Evolutionary conservation across 1,140 invertebrate species (phyloP).

Genomic region (Zaprionus capensis): DNA sequence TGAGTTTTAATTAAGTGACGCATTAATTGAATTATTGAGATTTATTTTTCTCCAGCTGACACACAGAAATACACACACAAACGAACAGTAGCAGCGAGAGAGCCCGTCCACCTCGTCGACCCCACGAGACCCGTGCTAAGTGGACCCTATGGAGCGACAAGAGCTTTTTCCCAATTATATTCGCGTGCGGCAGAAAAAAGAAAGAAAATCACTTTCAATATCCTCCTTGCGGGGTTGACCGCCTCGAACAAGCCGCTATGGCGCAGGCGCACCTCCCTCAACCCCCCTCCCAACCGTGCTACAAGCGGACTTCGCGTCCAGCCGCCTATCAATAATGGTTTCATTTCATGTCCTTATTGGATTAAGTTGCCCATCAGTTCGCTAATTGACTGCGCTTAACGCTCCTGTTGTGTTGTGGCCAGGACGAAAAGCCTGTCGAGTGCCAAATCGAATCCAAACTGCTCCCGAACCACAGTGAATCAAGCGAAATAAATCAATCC

Average conservation of each 20-base stretch:
- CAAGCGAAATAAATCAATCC: background rate
- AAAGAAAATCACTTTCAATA: slow-evolving; percentile 35
- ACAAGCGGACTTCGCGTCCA: slow-evolving; percentile 22
- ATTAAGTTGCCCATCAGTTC: slow-evolving; percentile 69
- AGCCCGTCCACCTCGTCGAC: background rate
- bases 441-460: background rate
- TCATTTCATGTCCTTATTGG: slow-evolving; percentile 80
- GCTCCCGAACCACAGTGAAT: background rate
- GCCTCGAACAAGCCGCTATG: background rate
- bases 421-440: background rate
- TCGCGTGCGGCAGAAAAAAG: slow-evolving; percentile 6
- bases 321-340: slow-evolving; percentile 66
- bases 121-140: background rate
- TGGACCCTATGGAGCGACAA: background rate
- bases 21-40: slow-evolving; percentile 80
- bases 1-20: slow-evolving; percentile 80
- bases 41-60: slow-evolving; percentile 56
- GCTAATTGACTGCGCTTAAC: slow-evolving; percentile 78
- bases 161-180: slow-evolving; percentile 40
- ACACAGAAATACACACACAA: background rate
- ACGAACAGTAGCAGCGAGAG: background rate
- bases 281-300: background rate
- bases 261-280: background rate
- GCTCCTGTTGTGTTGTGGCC: slow-evolving; percentile 14
- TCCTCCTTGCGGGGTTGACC: slow-evolving; percentile 21